A percentile compares a stretch with the other conserved stretches of the same genome.
phyloP scores from a whole-genome alignment of 2,113 vertebrate genomes.

The Chitala chitala region DNA sequence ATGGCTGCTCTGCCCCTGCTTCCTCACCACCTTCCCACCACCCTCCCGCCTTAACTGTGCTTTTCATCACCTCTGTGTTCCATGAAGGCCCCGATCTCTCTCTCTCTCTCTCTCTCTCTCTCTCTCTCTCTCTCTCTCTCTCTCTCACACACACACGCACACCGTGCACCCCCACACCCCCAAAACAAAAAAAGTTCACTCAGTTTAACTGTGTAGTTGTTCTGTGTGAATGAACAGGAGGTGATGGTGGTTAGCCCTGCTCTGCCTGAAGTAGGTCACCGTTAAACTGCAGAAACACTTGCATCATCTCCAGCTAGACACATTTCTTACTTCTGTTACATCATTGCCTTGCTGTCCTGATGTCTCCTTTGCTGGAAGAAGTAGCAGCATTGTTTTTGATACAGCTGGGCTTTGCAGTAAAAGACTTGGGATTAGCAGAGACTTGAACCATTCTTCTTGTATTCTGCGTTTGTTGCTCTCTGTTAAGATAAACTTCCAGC shows the following conservation, averaged over 20 bases:
- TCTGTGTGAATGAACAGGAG: not conserved
- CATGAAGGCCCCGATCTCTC: not conserved
- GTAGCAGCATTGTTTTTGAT: no score
- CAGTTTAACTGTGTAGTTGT: not conserved
- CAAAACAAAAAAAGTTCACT: not conserved
- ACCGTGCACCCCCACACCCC: no score
- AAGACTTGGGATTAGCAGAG: not conserved
- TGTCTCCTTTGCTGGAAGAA: no score
- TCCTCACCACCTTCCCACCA: not conserved
- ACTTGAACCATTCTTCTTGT: not conserved
- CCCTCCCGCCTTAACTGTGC: not conserved
- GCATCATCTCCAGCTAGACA: constrained; percentile 1
- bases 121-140: no score
- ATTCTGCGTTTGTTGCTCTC: not conserved
- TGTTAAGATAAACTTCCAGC: no score
- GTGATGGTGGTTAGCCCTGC: not conserved
- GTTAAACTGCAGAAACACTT: constrained; percentile 6
- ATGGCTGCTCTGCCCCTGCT: no score
- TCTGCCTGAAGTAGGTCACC: constrained; percentile 12
- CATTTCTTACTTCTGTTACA: not conserved
- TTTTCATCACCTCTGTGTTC: no score
- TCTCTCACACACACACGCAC: no score
- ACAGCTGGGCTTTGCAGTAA: not conserved
- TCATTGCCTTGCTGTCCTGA: not conserved
- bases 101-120: not conserved